Base-by-base conservation (phyloP, 2,888 invertebrate species). In the Nebria brevicollis region DNA sequence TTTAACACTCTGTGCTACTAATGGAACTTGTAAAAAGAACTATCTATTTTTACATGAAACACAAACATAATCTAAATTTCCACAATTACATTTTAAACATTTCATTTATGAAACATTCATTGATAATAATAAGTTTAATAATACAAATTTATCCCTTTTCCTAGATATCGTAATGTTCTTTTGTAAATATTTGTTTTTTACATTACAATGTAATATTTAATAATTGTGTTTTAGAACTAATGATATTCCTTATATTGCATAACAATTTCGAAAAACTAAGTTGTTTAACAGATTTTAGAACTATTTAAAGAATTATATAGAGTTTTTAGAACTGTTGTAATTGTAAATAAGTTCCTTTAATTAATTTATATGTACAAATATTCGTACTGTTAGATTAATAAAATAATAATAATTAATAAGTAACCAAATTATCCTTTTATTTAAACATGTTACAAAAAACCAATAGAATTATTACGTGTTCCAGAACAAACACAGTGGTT, bases 361-460 rank as follows among this genome's bases (percentile, higher is more conserved):
- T 77, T 77, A 77, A 77, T 77, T 72, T 77, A 77, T 77, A 26
- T 72, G 72, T 66, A 77, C 34, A 68, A 68, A 68, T 77, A 77
- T 70, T 75, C 76, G 41, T 75, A 77, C 70, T 77, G 68, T 54
- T 77, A 77, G 72, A 77, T 72, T 20, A 77, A 54, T 54, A 54
- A 77, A 77, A 25, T 25, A 75, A 64, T 6, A 20, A 20, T 20
- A 20, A 20, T 54, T 54, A 20, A 20, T 54, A 75, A n/a, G 25
- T 75, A 75, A n/a, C 64, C 64, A 8, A 13, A 54, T 43, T 15
- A 20, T 25, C 64, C 7, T 25, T n/a, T 64, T n/a, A 20, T 54
- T 54, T 54, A 54, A 54, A 11, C 54, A 54, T 3, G 8, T 54
- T 54, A 0, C 54, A 54, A 8, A 34, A 34, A 54, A 8, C 43